Evolutionary conservation across 2,888 invertebrate species (phyloP), one percentile per base, ranked within the genome.

Genomic region (Morpho helenor): DNA sequence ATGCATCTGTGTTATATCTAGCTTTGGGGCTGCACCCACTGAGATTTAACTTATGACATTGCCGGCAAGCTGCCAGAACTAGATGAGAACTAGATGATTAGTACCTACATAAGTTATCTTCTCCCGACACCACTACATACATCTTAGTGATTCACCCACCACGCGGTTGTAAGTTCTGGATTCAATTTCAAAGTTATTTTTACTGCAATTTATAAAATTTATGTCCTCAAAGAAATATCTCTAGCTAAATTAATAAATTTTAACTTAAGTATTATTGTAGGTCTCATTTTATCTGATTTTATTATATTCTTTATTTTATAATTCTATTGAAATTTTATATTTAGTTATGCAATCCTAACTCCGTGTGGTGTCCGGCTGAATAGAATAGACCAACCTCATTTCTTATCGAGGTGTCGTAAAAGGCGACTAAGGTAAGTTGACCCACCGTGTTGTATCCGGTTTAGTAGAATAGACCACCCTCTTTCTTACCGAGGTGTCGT

Each of bases 191-290:
- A 66, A 76, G 71, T 74, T 72, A 69, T 31, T 53, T 53, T 53
- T 40, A 41, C 68, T 73, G 82, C 80, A 81, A 84, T 84, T 84
- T 83, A 80, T 72, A 74, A 81, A 84, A 84, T 80, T 84, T 81
- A 86, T 85, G 81, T 76, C 71, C 72, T 71, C 73, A 67, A 75
- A 68, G 3, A 31, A 31, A 31, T 31, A 31, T 31, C 31, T 31
- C 31, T 31, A 9, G 43, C 8, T 43, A 9, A 43, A 43, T 9
- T 6, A 7, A 43, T n/a, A 43, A 43, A 43, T 43, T 31, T 31
- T 31, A 43, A n/a, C 43, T 43, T 43, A 9, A 43, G n/a, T 43
- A 43, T 43, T 43, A 43, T n/a, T 43, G 43, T 7, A 4, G 41
- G 44, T 50, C 41, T 49, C 3, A 31, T 31, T 42, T 23, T 23